Evolutionary conservation across 53 echinoderm and acorn worm species (phyloP), one percentile per base, ranked within the genome.

Genomic region (Paracentrotus lividus): DNA sequence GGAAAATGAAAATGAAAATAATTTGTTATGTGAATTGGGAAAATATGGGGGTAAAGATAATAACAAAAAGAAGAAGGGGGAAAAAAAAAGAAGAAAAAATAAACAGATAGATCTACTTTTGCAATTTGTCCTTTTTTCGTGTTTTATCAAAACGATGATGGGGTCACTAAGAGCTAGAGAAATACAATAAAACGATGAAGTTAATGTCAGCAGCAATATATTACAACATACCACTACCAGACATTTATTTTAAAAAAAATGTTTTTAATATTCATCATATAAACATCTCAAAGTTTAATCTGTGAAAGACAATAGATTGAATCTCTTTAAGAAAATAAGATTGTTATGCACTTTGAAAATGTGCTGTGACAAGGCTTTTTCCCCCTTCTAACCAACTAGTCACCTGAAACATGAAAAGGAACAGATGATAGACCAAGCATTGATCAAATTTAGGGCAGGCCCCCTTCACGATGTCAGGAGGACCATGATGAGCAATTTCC

Each of bases 401-500:
- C 64, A 64, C 64, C 64, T 29, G 40, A 21, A 72, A 32, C 21
- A 72, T 72, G 72, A 18, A 72, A 72, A 1, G 16, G 32, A 72
- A 36, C 34, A 69, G 38, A 69, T 72, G 72, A 64, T 64, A 9
- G 27, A 27, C 20, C 66, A 66, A 8, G 29, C 32, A 31, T 32
- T 66, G 57, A 57, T 72, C 40, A 72, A 16, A 72, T 38, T 72
- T 20, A 40, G 36, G 72, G 38, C 72, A 72, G 47, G 49, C 49
- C 29, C n/a, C 85, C 5, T 85, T 29, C 21, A 21, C 14, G 12
- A 29, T 13, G 12, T 14, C 85, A 49, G 85, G 13, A 5, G 14
- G 4, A 21, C 42, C 78, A 45, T 45, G 47, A 29, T 52, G 85
- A 31, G 85, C 85, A 85, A 85, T 85, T 85, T 85, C 52, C 27